Percentiles rank a stretch among this genome's conserved stretches.
phyloP scores from a whole-genome alignment of 1,140 invertebrate genomes.

The Conus betulinus region DNA sequence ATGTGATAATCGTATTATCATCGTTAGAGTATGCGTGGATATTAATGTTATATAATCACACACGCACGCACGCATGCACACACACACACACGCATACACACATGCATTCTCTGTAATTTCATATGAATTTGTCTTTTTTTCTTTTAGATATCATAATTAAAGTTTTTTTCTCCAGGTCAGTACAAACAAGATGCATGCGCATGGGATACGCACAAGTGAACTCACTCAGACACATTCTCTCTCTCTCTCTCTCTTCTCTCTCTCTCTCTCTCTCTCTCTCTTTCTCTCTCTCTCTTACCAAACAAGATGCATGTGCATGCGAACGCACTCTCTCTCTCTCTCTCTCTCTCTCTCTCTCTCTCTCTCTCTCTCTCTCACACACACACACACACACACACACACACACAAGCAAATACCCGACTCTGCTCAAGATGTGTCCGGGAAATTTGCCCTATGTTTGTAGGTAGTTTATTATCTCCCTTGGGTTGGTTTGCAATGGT shows the following conservation, averaged over 20 bases:
- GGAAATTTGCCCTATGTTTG: no score
- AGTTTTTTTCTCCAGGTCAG: no score
- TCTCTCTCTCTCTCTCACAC: conserved; percentile 11
- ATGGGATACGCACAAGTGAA: not conserved
- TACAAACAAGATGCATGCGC: no score
- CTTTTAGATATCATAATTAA: no score
- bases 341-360: conserved; percentile 18
- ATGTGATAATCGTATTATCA: not conserved
- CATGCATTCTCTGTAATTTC: not conserved
- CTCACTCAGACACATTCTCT: not conserved
- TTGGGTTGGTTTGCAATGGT: no score
- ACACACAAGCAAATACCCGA: no score
- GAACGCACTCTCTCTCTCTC: not conserved
- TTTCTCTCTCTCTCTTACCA: not conserved
- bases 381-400: not conserved
- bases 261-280: conserved; percentile 13
- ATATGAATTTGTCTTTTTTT: not conserved
- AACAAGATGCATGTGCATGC: not conserved
- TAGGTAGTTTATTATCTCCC: no score
- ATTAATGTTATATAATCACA: not conserved
- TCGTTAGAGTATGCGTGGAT: not conserved
- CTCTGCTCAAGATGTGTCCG: no score
- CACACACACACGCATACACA: conserved; percentile 19
- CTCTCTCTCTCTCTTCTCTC: not conserved
- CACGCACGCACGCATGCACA: not conserved